Conservation (phyloP, 2,113 vertebrate species). For the Corydoras maculifer region DNA sequence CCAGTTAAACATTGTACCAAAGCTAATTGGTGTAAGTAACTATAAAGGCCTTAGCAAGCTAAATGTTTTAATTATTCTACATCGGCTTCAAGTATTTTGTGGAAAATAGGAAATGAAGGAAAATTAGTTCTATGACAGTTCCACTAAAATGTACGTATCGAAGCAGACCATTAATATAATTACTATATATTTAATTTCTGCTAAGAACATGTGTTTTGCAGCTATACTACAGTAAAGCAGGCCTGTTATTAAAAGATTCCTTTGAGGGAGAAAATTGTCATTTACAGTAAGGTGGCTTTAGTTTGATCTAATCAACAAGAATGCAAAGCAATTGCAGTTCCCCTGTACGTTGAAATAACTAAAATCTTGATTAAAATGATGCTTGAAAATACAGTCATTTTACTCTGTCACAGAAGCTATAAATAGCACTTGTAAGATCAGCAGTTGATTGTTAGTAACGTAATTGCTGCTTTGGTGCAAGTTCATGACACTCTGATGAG, state of each 20-base stretch:
- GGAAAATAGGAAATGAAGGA: constrained; percentile 46
- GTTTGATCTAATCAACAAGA: constrained; percentile 3
- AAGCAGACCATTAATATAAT: constrained; percentile 49
- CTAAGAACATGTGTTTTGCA: constrained; percentile 30
- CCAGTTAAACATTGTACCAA: too few relatives aligned
- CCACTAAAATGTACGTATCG: constrained; percentile 48
- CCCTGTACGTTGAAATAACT: background rate
- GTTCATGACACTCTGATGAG: constrained; percentile 11
- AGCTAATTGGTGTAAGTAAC: too few relatives aligned
- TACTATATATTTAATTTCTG: constrained; percentile 37
- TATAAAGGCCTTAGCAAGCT: too few relatives aligned
- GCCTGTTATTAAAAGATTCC: background rate
- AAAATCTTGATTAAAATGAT: background rate
- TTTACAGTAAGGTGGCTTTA: background rate
- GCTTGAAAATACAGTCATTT: background rate
- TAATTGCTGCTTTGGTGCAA: constrained; percentile 14
- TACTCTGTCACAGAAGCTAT: background rate
- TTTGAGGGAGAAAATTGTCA: background rate
- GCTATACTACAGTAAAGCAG: background rate
- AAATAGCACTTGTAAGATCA: background rate
- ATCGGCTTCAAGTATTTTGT: constrained; percentile 27
- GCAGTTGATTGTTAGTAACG: background rate
- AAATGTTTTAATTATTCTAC: too few relatives aligned
- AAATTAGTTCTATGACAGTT: constrained; percentile 59
- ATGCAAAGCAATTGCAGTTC: background rate